phyloP scores from a whole-genome alignment of 1,140 invertebrate genomes.

The Trichogramma pretiosum region DNA sequence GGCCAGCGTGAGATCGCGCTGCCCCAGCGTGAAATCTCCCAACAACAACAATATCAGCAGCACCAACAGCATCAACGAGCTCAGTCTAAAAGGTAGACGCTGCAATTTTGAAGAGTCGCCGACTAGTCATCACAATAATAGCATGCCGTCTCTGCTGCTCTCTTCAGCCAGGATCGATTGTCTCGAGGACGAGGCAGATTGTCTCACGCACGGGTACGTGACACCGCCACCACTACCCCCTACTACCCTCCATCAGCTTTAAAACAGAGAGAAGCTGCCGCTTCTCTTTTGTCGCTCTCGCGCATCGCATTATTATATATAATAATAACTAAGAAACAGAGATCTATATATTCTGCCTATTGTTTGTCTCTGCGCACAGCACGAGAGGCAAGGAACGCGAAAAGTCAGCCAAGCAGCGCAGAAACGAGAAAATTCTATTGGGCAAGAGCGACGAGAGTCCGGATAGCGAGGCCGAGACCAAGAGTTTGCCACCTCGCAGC shows the following conservation, averaged over 20 bases:
- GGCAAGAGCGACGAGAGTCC: constrained; percentile 27
- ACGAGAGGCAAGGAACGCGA: constrained; percentile 29
- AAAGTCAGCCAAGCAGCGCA: constrained; percentile 29
- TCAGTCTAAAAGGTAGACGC: constrained; percentile 33
- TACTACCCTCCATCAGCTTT: too few species aligned
- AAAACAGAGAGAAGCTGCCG: background rate
- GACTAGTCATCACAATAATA: constrained; percentile 22
- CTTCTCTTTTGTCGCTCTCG: background rate
- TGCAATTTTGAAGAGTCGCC: constrained; percentile 36
- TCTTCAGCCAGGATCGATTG: constrained; percentile 20
- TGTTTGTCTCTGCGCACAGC: too few species aligned
- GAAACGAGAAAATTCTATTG: constrained; percentile 34
- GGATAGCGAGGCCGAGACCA: constrained; percentile 34
- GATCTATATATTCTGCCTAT: too few species aligned
- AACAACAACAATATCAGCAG: background rate
- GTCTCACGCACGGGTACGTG: constrained; percentile 30
- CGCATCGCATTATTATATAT: background rate
- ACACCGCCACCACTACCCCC: too few species aligned
- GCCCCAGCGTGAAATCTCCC: background rate
- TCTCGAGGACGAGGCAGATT: constrained; percentile 36
- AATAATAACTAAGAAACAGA: background rate
- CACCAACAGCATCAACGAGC: background rate
- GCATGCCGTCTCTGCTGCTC: constrained; percentile 27
- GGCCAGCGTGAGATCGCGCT: constrained; percentile 21
- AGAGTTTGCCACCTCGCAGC: constrained; percentile 34